Percentiles rank a stretch among this genome's conserved stretches.
These are phyloP conservation scores for Palythoa grandiflora DNA, from an alignment of 92 coral and sea anemone species.

Conservation along the genomic window DNA sequence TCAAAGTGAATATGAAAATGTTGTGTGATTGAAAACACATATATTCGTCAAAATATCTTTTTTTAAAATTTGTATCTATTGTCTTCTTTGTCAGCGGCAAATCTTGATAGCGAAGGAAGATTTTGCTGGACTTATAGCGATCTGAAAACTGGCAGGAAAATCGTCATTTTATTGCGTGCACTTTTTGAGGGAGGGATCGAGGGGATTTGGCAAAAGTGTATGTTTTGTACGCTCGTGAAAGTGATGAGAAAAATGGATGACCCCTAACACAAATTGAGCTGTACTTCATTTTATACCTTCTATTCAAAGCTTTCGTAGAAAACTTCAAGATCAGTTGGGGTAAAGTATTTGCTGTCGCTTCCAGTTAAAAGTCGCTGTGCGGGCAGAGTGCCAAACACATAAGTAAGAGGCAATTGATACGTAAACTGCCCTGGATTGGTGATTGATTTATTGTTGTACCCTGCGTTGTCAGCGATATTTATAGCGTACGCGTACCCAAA, in stretches of 20 bases:
- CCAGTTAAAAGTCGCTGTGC: constrained; percentile 38
- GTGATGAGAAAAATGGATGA: no score
- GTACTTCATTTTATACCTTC: neutral
- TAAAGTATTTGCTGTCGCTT: constrained; percentile 10
- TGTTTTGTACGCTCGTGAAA: no score
- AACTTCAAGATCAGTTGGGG: constrained; percentile 32
- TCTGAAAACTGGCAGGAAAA: no score
- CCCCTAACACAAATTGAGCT: no score
- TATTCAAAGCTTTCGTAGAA: constrained; percentile 24
- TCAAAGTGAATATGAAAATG: constrained; percentile 7
- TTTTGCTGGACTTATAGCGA: no score
- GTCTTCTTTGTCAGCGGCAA: neutral
- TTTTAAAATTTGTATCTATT: neutral
- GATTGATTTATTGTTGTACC: constrained; percentile 9
- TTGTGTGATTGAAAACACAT: neutral
- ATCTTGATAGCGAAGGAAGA: no score
- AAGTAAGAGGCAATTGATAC: neutral
- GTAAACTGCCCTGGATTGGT: constrained; percentile 27
- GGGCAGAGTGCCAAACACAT: neutral
- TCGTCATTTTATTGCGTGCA: no score
- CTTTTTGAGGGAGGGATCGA: no score
- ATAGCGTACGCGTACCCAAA: constrained; percentile 43
- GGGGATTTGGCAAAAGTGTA: no score
- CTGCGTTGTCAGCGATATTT: constrained; percentile 39
- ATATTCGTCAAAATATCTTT: neutral